Conservation (phyloP, 2,113 vertebrate species). For the Oncorhynchus nerka region DNA sequence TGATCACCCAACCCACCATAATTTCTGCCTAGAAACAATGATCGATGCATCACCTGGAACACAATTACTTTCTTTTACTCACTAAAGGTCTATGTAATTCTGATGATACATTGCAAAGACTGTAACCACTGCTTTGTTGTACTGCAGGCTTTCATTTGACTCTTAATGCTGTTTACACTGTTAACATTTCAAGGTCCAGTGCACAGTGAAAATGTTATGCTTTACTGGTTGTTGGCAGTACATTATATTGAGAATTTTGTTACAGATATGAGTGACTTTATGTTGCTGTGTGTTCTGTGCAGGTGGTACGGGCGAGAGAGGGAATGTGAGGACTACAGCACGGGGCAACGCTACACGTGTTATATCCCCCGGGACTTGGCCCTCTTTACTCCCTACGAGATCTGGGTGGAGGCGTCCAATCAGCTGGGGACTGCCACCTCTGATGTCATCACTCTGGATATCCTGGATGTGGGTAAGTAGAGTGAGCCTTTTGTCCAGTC, state of each 20-base stretch:
- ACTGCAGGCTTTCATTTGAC: neutral
- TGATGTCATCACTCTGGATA: constrained; percentile 86
- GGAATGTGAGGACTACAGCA: constrained; percentile 83
- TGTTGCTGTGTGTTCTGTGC: constrained; percentile 18
- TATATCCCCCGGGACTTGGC: constrained; percentile 89
- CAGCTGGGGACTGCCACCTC: constrained; percentile 85
- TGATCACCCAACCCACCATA: constrained; percentile 19
- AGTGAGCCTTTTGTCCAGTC: neutral
- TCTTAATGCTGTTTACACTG: neutral
- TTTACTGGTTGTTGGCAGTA: neutral
- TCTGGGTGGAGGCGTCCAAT: constrained; percentile 93
- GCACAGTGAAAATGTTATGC: neutral
- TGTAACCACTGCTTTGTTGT: no score
- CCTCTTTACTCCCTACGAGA: constrained; percentile 93
- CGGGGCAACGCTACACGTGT: constrained; percentile 81
- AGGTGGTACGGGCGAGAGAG: constrained; percentile 94
- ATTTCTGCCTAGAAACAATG: constrained; percentile 2
- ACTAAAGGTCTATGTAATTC: neutral
- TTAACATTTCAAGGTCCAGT: no score
- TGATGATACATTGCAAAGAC: no score
- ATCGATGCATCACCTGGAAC: neutral
- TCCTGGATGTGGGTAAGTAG: constrained; percentile 90
- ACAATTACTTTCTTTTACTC: neutral
- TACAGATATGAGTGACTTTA: no score
- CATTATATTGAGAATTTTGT: neutral